Conservation (phyloP, 2,888 invertebrate genomes). For the Sacculina carcini region DNA sequence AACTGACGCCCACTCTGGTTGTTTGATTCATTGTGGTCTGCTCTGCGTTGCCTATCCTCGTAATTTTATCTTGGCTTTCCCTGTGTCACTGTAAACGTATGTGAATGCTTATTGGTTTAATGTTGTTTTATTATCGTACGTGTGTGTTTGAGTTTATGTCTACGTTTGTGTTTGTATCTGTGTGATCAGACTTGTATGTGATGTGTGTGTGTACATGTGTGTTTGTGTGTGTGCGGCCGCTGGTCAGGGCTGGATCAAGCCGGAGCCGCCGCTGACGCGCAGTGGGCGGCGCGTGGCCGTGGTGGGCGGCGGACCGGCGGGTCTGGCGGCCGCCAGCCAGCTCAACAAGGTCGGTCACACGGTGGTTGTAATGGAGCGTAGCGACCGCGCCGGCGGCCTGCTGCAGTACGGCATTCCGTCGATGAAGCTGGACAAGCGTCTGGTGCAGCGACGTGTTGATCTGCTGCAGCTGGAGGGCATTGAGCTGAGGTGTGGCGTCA, state of each 20-base stretch:
- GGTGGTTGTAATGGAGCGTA: constrained; percentile 91
- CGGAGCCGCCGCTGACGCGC: constrained; percentile 43
- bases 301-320: constrained; percentile 80
- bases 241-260: constrained; percentile 59
- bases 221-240: no score
- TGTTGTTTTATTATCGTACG: no score
- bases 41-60: no score
- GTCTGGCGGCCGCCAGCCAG: constrained; percentile 86
- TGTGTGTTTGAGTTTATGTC: no score
- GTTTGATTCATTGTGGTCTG: no score
- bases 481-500: constrained; percentile 57
- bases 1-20: no score
- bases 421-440: constrained; percentile 88
- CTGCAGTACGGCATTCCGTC: constrained; percentile 95
- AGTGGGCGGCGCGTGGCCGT: constrained; percentile 63
- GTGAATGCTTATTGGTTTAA: no score
- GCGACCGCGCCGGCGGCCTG: constrained; percentile 79
- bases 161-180: no score
- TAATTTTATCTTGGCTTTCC: no score
- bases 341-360: constrained; percentile 85
- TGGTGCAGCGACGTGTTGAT: constrained; percentile 64
- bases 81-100: no score
- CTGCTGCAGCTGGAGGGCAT: constrained; percentile 72
- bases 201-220: no score
- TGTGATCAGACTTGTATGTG: no score